Percentiles rank a stretch among this genome's conserved stretches.
Evolutionary conservation across 2,888 invertebrate species (phyloP).

Genomic region (Zeuzera pyrina): DNA sequence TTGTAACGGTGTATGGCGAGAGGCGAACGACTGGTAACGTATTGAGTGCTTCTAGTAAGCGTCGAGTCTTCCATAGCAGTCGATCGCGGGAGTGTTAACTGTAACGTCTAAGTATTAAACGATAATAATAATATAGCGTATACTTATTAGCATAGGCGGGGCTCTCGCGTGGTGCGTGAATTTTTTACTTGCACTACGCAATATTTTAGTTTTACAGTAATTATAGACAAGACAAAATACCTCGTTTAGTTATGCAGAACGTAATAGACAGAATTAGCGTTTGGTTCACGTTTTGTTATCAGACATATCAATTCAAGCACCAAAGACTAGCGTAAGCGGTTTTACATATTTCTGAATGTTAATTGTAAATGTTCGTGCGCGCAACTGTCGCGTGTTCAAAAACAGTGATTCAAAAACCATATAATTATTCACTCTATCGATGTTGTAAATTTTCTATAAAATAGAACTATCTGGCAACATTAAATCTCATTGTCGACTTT

Average conservation of each 20-base stretch:
- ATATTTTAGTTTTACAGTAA: conserved; percentile 41
- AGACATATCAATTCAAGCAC: conserved; percentile 71
- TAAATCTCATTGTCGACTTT: conserved; percentile 32
- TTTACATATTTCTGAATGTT: conserved; percentile 52
- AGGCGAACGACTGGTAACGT: conserved; percentile 62
- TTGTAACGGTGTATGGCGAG: conserved; percentile 49
- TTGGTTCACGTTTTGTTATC: conserved; percentile 65
- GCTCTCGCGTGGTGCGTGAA: conserved; percentile 36
- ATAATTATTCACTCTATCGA: conserved; percentile 32
- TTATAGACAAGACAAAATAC: conserved; percentile 64
- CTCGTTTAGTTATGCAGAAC: conserved; percentile 65
- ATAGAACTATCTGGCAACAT: conserved; percentile 25
- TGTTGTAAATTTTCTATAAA: conserved; percentile 35
- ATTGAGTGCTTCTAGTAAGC: conserved; percentile 69
- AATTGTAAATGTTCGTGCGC: conserved; percentile 34
- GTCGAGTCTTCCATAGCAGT: conserved; percentile 72
- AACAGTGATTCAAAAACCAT: conserved; percentile 38
- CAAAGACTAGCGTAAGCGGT: conserved; percentile 66
- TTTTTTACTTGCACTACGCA: conserved; percentile 48
- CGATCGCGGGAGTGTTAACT: conserved; percentile 60
- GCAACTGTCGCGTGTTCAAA: conserved; percentile 32
- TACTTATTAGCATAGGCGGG: conserved; percentile 59
- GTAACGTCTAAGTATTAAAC: conserved; percentile 68
- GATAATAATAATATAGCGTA: conserved; percentile 66
- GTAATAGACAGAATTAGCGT: conserved; percentile 57